These are phyloP conservation scores for Eurystomus glaucurus DNA, from an alignment of 2,797 vertebrate species.

Conservation along the genomic window DNA sequence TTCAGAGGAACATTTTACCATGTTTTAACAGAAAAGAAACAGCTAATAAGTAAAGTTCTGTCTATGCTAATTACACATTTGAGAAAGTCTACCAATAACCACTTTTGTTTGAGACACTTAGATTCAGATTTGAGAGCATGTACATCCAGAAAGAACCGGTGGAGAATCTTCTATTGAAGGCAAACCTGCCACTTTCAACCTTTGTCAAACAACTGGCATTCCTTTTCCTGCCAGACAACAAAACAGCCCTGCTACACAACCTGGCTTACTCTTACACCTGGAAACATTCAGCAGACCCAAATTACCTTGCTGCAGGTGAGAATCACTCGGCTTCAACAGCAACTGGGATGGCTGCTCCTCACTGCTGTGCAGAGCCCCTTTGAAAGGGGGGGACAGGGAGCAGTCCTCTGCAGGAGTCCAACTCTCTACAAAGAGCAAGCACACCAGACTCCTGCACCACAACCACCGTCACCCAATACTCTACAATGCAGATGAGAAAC, in stretches of 20 bases:
- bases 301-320: not conserved
- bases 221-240: not conserved
- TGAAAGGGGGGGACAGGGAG: accelerated
- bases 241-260: not conserved
- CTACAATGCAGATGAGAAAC: not conserved
- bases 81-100: not conserved
- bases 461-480: not conserved
- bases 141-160: not conserved
- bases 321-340: not conserved
- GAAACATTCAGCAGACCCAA: not conserved
- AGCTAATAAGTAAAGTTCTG: slow-evolving; percentile 5
- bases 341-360: accelerated
- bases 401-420: accelerated
- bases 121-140: not conserved
- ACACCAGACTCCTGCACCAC: accelerated
- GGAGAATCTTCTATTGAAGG: accelerated
- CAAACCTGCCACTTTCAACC: not conserved
- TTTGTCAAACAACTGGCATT: not conserved
- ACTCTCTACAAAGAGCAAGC: not conserved
- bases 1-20: not conserved
- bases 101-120: not conserved
- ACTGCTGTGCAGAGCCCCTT: accelerated
- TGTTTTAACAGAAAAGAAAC: not conserved
- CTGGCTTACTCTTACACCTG: not conserved
- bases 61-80: not conserved